Evolutionary conservation across 2,888 invertebrate genomes (phyloP).

Genomic region (Sminthurides aquaticus): DNA sequence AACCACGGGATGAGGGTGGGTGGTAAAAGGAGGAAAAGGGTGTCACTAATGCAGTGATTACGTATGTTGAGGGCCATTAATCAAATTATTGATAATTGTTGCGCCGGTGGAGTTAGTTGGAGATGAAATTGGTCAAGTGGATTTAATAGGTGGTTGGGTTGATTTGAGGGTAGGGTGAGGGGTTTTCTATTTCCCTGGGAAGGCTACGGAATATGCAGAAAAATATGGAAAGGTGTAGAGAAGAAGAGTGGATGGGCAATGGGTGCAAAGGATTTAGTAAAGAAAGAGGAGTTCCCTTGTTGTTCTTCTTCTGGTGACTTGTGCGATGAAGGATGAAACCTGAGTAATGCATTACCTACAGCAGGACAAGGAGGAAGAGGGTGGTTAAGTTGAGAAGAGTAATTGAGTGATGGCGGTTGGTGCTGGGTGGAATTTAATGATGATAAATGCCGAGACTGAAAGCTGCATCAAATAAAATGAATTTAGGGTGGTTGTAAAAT

Average conservation of each 20-base stretch:
- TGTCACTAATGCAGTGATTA: conserved; percentile 1
- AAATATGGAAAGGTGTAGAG: background rate
- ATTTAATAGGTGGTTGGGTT: background rate
- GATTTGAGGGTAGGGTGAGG: background rate
- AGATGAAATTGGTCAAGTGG: background rate
- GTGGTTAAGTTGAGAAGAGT: background rate
- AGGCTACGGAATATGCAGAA: background rate
- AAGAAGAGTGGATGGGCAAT: background rate
- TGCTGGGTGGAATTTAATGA: background rate
- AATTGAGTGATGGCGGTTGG: background rate
- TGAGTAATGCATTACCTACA: background rate
- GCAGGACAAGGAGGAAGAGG: background rate
- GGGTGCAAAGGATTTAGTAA: background rate
- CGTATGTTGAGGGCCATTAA: conserved; percentile 3
- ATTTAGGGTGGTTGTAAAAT: background rate
- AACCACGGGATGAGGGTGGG: background rate
- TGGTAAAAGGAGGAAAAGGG: background rate
- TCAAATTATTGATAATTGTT: conserved; percentile 7
- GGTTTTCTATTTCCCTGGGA: background rate
- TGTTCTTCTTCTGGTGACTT: no score
- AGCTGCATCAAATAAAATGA: background rate
- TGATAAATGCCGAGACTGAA: background rate
- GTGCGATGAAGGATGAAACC: background rate
- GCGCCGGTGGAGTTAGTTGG: background rate
- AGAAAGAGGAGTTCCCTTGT: background rate